A percentile compares a stretch with the other conserved stretches of the same genome.
Evolutionary conservation across 2,888 invertebrate species (phyloP).

Genomic region (Carcina quercana): DNA sequence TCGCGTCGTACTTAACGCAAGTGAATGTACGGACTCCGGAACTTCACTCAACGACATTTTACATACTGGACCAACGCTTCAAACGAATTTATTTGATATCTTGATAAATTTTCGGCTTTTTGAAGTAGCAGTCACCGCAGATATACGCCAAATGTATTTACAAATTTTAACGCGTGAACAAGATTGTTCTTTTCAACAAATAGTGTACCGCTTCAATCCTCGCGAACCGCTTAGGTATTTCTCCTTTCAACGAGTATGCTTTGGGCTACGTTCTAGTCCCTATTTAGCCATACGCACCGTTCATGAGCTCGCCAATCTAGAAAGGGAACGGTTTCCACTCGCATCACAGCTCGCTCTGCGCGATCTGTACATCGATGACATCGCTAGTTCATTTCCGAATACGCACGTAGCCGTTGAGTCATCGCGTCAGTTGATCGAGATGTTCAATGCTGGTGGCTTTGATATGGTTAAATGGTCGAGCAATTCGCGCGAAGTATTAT

Average conservation of each 20-base stretch:
- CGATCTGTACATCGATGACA: not conserved
- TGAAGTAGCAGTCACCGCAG: constrained; percentile 1
- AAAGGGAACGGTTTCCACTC: not conserved
- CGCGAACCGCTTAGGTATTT: constrained; percentile 4
- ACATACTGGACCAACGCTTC: constrained; percentile 2
- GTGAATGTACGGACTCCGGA: not conserved
- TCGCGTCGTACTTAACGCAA: not conserved
- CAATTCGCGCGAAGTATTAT: not conserved
- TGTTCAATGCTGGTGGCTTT: not conserved
- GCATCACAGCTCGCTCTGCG: not conserved
- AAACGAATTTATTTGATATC: constrained; percentile 1
- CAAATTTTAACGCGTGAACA: not conserved
- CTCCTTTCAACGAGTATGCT: constrained; percentile 7
- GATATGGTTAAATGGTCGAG: not conserved
- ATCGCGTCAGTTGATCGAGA: not conserved
- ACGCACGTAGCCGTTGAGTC: not conserved
- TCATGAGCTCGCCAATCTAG: constrained; percentile 1
- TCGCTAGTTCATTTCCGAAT: not conserved
- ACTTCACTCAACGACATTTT: constrained; percentile 2
- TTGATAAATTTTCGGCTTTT: constrained; percentile 2
- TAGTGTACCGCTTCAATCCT: not conserved
- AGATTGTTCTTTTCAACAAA: not conserved
- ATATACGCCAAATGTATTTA: constrained; percentile 3
- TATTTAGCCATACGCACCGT: constrained; percentile 11
- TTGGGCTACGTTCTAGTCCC: constrained; percentile 10